phyloP scores from a whole-genome alignment of 2,113 vertebrate genomes.

The Pelecanoides urinatrix region DNA sequence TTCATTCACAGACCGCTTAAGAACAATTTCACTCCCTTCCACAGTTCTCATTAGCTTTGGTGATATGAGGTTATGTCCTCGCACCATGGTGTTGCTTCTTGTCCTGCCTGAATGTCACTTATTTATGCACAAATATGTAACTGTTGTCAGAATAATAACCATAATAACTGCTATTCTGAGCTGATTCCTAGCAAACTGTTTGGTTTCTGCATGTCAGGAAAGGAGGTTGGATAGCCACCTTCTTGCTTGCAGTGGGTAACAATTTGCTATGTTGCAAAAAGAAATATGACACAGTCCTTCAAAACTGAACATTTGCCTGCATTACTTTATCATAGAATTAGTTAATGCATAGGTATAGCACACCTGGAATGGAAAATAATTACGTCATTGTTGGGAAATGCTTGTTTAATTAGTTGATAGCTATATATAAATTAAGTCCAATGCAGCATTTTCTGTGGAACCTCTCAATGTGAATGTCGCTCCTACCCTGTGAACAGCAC shows the following conservation, averaged over 20 bases:
- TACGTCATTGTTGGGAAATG: background rate
- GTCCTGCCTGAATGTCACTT: background rate
- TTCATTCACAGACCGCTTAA: rapidly evolving
- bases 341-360: background rate
- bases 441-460: background rate
- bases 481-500: background rate
- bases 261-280: background rate
- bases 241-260: background rate
- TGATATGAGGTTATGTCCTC: background rate
- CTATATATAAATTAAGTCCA: background rate
- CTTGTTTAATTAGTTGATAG: background rate
- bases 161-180: background rate
- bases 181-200: background rate
- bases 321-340: background rate
- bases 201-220: background rate
- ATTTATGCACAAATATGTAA: background rate
- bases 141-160: background rate
- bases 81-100: rapidly evolving
- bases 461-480: background rate
- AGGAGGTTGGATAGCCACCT: background rate
- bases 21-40: background rate
- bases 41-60: background rate
- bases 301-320: background rate
- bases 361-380: background rate
- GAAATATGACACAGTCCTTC: background rate